A percentile compares a stretch with the other conserved stretches of the same genome.
These are phyloP conservation scores for Lepidonotus clava DNA, from an alignment of 2,888 invertebrate species.

Conservation along the genomic window DNA sequence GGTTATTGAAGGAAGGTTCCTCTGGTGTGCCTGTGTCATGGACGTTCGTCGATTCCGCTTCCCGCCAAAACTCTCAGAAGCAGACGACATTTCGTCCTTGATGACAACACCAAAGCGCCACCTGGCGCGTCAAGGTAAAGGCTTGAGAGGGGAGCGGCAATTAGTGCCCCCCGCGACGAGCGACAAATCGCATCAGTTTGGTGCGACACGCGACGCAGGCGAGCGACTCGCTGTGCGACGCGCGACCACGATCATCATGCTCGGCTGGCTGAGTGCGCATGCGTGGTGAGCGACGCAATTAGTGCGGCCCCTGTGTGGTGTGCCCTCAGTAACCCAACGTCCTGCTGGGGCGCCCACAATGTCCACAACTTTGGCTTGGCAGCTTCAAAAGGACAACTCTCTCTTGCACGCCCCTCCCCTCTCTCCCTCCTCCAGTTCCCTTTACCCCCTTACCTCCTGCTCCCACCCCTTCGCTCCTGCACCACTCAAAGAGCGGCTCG, in stretches of 20 bases:
- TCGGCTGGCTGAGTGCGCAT: not conserved
- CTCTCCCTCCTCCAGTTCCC: no score
- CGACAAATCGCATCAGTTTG: constrained; percentile 50
- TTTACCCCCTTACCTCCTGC: no score
- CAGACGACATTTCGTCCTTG: constrained; percentile 17
- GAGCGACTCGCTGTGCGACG: not conserved
- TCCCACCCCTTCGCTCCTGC: no score
- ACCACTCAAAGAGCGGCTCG: no score
- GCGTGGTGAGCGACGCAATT: constrained; percentile 44
- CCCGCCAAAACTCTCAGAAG: not conserved
- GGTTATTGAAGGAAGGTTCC: no score
- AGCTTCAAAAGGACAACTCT: constrained; percentile 24
- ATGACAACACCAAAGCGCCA: constrained; percentile 28
- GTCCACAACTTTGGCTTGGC: not conserved
- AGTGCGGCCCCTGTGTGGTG: not conserved
- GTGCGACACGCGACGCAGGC: not conserved
- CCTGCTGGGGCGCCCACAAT: not conserved
- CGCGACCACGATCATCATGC: not conserved
- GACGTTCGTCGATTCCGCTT: no score
- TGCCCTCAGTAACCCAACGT: not conserved
- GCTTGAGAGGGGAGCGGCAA: constrained; percentile 26
- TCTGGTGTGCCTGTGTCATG: no score
- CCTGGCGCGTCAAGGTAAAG: constrained; percentile 41
- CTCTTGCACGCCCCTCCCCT: no score
- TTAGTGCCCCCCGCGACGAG: constrained; percentile 15